These are phyloP conservation scores for Onchidella celtica DNA, from an alignment of 2,888 invertebrate species.

Conservation along the genomic window DNA sequence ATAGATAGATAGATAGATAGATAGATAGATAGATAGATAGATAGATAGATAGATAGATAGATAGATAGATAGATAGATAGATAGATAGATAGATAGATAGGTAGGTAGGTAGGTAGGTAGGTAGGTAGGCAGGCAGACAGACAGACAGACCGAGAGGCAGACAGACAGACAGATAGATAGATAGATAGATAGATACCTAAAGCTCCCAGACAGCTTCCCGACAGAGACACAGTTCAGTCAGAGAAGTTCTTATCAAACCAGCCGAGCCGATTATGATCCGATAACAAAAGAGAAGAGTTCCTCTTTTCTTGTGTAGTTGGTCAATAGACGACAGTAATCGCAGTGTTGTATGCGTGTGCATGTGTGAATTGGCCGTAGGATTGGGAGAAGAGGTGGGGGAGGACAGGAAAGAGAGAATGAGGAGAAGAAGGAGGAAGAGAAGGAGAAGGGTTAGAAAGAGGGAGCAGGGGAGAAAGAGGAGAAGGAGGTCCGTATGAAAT, in stretches of 20 bases:
- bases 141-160: no score
- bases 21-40: slow-evolving; percentile 3
- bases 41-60: background rate
- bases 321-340: no score
- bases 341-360: background rate
- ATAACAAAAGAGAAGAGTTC: no score
- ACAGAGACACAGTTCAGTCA: no score
- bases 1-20: background rate
- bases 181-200: background rate
- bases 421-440: background rate
- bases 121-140: no score
- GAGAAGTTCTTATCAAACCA: no score
- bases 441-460: background rate
- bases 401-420: background rate
- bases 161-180: no score
- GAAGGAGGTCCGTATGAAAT: no score
- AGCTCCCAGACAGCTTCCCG: background rate
- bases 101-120: no score
- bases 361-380: background rate
- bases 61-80: background rate
- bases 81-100: background rate
- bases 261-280: no score
- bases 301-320: no score
- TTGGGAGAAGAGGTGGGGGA: background rate
- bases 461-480: background rate